Base-by-base conservation (phyloP, 2,113 vertebrate species). In the Pelusios castaneus region DNA sequence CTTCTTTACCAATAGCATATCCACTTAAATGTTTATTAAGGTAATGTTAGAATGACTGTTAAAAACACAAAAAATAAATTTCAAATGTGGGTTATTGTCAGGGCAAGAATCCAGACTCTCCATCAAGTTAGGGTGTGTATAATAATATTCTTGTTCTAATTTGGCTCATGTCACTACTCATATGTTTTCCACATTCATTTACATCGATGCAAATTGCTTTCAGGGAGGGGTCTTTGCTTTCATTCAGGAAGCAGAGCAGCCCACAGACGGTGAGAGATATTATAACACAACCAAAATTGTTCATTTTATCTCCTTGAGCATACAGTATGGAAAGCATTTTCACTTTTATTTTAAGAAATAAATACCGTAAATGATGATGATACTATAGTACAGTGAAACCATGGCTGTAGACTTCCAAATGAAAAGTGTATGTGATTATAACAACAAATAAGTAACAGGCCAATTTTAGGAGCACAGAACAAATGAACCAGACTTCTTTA, bases 101-200 rank as follows among this genome's bases (percentile, higher is more conserved):
- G n/a, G 67, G 19, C 67, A 41, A 70, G 10, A 70, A 8, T 38
- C 67, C n/a, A 38, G 41, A 41, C 81, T 78, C 47, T 2, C 1
- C 8, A 2, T 84, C 83, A 92, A 80, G 79, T 89, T 80, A 86
- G 81, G 81, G 89, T 89, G 70, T n/a, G 27, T 79, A 92, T 5
- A 67, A 51, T 51, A 88, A 19, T 51, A 29, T 14, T 86, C 55
- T 91, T 88, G 31, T 82, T 95, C 85, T 82, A 92, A 63, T 97
- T 90, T 88, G 29, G 70, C 70, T 91, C 2, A 2, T 89, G 89
- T 90, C 85, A 88, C 55, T 92, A 25, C 41, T 80, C 2, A 0
- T 84, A 89, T 60, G 38, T 52, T 95, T 93, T 94, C 70, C 82
- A 84, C 25, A 87, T 0, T 13, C 58, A 31, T 60, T 34, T 0